Conservation (phyloP, 2,113 vertebrate species). For the Hemiprocne comata region DNA sequence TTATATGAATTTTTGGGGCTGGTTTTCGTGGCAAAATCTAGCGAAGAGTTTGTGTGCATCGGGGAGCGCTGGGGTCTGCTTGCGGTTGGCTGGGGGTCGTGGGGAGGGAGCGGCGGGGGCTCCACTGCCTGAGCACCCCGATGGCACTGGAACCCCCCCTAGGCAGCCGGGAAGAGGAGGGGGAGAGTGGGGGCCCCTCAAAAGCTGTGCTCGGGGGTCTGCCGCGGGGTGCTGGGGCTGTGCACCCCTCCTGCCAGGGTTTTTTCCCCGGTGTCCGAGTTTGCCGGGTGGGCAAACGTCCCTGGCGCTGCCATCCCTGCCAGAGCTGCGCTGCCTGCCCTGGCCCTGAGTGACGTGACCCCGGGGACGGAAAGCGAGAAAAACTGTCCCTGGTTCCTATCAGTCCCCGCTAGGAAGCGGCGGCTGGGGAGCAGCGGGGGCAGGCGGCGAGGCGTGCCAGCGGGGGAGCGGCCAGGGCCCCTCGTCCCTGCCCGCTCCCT, state of each 20-base stretch:
- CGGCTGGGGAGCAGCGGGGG: constrained; percentile 13
- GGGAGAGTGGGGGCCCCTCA: neutral
- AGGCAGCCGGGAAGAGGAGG: neutral
- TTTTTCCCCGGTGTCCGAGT: neutral
- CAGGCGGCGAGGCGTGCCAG: neutral
- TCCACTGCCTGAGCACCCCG: neutral
- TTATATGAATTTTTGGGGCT: constrained; percentile 5
- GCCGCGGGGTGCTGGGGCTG: neutral
- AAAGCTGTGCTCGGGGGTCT: neutral
- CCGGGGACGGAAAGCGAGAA: constrained; percentile 26
- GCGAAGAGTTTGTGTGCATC: neutral
- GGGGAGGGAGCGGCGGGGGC: neutral
- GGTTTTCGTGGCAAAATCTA: neutral
- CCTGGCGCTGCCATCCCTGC: neutral
- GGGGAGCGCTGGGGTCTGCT: neutral
- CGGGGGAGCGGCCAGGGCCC: neutral
- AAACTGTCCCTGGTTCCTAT: constrained; percentile 46
- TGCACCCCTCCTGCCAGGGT: neutral
- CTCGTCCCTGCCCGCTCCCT: neutral
- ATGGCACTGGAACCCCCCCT: neutral
- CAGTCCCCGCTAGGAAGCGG: neutral
- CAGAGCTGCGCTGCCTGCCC: neutral
- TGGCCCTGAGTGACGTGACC: constrained; percentile 44
- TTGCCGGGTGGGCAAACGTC: neutral
- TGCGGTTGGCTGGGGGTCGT: neutral